Evolutionary conservation across 2,888 invertebrate species (phyloP), one percentile per base, ranked within the genome.

Genomic region (Drosophila bunnanda): DNA sequence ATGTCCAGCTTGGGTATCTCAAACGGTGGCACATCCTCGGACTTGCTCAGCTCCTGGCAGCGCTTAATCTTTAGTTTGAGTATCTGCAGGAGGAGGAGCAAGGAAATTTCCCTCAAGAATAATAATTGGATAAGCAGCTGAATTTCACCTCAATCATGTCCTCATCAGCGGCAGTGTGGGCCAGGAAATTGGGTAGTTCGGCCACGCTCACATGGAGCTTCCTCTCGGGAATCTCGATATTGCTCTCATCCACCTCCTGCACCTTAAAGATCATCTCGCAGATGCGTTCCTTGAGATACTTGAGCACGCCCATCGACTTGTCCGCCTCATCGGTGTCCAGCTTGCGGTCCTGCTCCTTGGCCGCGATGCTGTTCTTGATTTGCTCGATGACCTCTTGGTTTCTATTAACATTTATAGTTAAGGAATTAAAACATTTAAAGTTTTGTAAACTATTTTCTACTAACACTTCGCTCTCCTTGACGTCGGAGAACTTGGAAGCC

Each of bases 381-480:
- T 94, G 93, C 60, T 94, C 95, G 68, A 96, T 94, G 85, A 95
- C 94, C 78, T 96, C 96, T 81, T 95, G 95, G 76, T 95, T 96
- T 71, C 96, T 97, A 83, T 36, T 15, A 0, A 20, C 15, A 22
- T 8, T 38, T 1, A 25, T 25, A 32, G 15, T 0, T 1, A 1
- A 28, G 2, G 12, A 52, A 8, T 12, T 15, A 12, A 38, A 1
- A 1, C 36, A 41, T 56, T 7, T 9, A 28, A 44, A 10, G 1
- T 9, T 1, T 48, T 2, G 2, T 5, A 9, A 15, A 50, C 8
- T 1, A 2, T 30, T 9, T 0, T 4, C 10, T 4, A 71, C 94
- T 93, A 92, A 97, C 97, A 95, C 95, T 93, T 97, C 96, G 70
- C 95, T 95, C 83, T 96, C 96, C 91, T 96, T 96, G 13, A 95